phyloP scores from a whole-genome alignment of 2,113 vertebrate species.

The Microcebus jonahi region DNA sequence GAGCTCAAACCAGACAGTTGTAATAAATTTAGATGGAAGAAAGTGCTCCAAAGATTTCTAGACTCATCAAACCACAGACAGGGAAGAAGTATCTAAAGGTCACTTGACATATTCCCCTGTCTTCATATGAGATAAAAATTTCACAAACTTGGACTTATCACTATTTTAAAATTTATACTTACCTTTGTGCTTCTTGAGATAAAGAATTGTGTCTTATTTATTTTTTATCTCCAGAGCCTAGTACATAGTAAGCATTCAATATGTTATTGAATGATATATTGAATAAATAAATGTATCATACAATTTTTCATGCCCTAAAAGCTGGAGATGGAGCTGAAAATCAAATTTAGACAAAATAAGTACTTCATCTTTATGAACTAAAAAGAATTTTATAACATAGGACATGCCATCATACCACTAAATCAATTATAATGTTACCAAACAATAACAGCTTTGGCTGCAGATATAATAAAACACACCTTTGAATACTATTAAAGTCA shows the following conservation, averaged over 20 bases:
- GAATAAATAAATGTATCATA: background rate
- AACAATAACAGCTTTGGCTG: background rate
- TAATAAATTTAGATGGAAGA: background rate
- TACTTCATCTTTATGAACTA: background rate
- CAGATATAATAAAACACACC: background rate
- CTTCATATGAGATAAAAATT: background rate
- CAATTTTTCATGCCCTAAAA: background rate
- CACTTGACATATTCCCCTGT: background rate
- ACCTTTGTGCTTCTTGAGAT: background rate
- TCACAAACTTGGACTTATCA: background rate
- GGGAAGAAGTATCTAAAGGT: conserved; percentile 1
- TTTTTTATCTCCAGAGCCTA: background rate
- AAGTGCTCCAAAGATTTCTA: background rate
- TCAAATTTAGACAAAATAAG: background rate
- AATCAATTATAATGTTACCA: background rate
- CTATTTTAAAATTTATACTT: background rate
- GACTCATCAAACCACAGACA: background rate
- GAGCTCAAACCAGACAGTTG: background rate
- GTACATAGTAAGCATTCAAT: background rate
- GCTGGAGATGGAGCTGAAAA: background rate
- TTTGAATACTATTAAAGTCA: background rate
- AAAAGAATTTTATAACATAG: background rate
- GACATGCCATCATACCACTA: background rate
- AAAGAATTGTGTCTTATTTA: conserved; percentile 4
- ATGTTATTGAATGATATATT: background rate